These are phyloP conservation scores for Streptopelia turtur DNA, from an alignment of 2,797 vertebrate species.

Conservation along the genomic window DNA sequence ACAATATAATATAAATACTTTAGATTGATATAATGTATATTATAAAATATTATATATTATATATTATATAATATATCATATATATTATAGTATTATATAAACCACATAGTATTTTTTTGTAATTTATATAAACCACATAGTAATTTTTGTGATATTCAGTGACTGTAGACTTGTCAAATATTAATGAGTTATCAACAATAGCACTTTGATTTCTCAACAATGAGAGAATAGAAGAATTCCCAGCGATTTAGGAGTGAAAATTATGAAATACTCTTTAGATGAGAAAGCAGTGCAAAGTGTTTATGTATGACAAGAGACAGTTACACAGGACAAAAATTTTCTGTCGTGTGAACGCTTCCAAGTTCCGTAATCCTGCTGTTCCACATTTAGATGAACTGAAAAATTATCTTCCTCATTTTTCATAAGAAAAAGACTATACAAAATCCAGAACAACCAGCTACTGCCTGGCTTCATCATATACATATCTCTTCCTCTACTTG, in stretches of 20 bases:
- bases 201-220: background rate
- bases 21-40: too few species aligned
- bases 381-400: background rate
- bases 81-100: too few species aligned
- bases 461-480: background rate
- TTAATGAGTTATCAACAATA: background rate
- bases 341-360: background rate
- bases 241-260: background rate
- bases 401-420: background rate
- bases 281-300: background rate
- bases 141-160: background rate
- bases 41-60: too few species aligned
- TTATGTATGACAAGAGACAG: background rate
- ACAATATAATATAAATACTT: too few species aligned
- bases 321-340: background rate
- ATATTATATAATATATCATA: too few species aligned
- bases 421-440: background rate
- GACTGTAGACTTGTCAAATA: background rate
- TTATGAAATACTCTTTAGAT: background rate
- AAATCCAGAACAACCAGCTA: background rate
- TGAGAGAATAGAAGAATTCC: background rate
- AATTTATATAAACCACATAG: background rate
- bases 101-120: too few species aligned
- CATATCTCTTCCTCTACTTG: background rate
- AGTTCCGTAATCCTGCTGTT: background rate